phyloP scores from a whole-genome alignment of 2,888 invertebrate species.

The Emesis furor region DNA sequence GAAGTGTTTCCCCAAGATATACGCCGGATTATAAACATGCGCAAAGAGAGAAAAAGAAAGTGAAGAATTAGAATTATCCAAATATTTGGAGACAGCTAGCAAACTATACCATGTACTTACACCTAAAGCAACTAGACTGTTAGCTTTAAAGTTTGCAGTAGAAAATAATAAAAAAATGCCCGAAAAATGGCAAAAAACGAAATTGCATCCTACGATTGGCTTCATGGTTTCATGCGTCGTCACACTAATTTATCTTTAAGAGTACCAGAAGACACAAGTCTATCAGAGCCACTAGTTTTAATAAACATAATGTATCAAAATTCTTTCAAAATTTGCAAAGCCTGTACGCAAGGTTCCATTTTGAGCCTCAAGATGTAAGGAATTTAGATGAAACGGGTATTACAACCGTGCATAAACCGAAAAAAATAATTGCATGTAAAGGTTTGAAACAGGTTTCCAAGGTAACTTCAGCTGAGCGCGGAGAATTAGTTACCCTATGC shows the following conservation, averaged over 20 bases:
- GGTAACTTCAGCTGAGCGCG: constrained; percentile 81
- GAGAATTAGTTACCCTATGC: constrained; percentile 79
- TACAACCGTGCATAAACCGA: constrained; percentile 12
- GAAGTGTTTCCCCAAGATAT: background rate
- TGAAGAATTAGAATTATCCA: constrained; percentile 5
- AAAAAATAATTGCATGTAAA: constrained; percentile 53
- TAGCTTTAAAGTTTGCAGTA: constrained; percentile 11
- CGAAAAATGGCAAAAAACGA: background rate
- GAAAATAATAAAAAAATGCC: background rate
- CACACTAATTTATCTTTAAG: constrained; percentile 1
- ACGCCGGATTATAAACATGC: constrained; percentile 16
- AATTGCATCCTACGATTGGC: background rate
- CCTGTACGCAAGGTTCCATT: background rate
- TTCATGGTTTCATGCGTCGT: constrained; percentile 3
- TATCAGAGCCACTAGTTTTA: background rate
- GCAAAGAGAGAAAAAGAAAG: background rate
- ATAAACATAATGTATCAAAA: background rate
- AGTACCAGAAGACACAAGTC: constrained; percentile 18
- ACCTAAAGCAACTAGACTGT: background rate
- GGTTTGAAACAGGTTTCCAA: constrained; percentile 81
- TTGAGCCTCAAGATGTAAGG: background rate
- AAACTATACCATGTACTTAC: background rate
- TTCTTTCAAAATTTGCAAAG: background rate
- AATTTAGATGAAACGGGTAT: constrained; percentile 20
- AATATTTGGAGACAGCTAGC: background rate